Percentiles rank a stretch among this genome's conserved stretches.
phyloP scores from a whole-genome alignment of 2,797 vertebrate species.

The Mus caroli region DNA sequence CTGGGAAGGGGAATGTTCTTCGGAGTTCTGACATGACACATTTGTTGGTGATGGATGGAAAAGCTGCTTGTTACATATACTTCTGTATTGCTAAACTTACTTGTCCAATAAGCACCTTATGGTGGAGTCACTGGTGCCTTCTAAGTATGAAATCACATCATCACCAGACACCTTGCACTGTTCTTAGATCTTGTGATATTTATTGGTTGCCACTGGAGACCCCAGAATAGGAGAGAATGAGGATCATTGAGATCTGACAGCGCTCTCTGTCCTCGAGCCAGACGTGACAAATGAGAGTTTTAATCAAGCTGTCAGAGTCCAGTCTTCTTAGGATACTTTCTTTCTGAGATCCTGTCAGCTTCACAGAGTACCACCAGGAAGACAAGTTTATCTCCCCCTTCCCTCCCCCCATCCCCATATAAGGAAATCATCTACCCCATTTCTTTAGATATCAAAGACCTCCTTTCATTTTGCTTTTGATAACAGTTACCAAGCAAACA shows the following conservation, averaged over 20 bases:
- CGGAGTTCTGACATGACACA: neutral
- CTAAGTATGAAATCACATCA: too few relatives aligned
- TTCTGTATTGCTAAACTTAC: neutral
- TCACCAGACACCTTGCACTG: neutral
- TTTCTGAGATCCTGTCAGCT: neutral
- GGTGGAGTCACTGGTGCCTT: neutral
- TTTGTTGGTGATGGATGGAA: too few relatives aligned
- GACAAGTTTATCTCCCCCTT: neutral
- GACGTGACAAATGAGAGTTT: neutral
- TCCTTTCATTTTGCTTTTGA: neutral
- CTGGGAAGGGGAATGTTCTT: neutral
- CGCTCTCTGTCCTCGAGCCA: neutral
- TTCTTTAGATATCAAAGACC: neutral
- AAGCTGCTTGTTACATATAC: neutral
- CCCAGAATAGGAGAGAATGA: neutral
- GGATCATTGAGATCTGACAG: neutral
- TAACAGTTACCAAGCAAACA: neutral
- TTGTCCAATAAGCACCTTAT: neutral
- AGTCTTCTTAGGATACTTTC: neutral
- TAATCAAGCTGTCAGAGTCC: neutral
- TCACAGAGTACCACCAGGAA: neutral
- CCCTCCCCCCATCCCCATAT: rapidly evolving
- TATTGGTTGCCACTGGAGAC: neutral
- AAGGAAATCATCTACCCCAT: neutral
- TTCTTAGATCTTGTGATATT: neutral